Evolutionary conservation across 2,888 invertebrate species (phyloP).

Genomic region (Spisula subtruncata): DNA sequence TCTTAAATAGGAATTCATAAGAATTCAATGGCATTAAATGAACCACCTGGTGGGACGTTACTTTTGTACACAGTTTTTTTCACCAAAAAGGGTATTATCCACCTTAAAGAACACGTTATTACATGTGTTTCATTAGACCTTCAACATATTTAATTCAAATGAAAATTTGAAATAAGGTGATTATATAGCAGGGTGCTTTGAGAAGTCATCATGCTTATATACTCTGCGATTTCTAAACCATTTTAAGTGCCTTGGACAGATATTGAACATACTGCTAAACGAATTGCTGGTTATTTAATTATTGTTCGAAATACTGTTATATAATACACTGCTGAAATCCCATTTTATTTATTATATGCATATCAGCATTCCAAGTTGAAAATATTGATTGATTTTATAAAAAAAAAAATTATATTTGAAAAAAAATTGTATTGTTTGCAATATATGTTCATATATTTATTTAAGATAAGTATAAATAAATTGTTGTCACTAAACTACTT

Average conservation of each 20-base stretch:
- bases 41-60: too few species aligned
- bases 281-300: neutral
- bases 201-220: neutral
- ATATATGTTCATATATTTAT: conserved; percentile 23
- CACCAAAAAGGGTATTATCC: too few species aligned
- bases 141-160: neutral
- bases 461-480: conserved; percentile 24
- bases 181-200: neutral
- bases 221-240: too few species aligned
- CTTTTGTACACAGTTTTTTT: too few species aligned
- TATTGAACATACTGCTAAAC: neutral
- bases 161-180: neutral
- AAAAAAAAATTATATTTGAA: neutral
- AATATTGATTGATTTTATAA: conserved; percentile 8
- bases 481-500: conserved; percentile 22
- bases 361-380: conserved; percentile 1
- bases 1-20: too few species aligned
- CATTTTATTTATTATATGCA: neutral
- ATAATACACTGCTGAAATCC: conserved; percentile 6
- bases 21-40: too few species aligned
- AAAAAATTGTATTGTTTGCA: neutral
- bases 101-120: too few species aligned
- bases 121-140: too few species aligned
- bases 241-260: conserved; percentile 6
- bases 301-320: neutral